These are phyloP conservation scores for Lepidocolaptes lacrymiger DNA, from an alignment of 2,797 vertebrate genomes.

Conservation along the genomic window DNA sequence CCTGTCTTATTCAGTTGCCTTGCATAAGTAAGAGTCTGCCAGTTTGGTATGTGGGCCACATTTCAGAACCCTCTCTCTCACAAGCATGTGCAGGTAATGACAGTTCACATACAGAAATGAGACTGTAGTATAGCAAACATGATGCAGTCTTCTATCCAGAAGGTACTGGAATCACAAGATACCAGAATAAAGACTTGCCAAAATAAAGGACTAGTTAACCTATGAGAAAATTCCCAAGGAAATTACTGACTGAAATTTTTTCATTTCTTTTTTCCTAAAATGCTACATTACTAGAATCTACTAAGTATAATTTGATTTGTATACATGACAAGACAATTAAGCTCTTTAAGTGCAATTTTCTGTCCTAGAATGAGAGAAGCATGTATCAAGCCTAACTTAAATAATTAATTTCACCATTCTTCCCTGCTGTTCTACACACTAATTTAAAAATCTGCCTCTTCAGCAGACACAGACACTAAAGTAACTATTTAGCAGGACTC, in stretches of 20 bases:
- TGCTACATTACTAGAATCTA: background rate
- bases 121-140: rapidly evolving
- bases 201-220: background rate
- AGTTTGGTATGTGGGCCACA: background rate
- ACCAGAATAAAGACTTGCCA: background rate
- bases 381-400: background rate
- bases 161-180: background rate
- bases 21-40: background rate
- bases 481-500: background rate
- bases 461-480: background rate
- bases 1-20: background rate
- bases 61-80: background rate
- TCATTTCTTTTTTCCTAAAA: background rate
- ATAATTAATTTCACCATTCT: constrained; percentile 16
- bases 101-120: background rate
- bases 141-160: background rate
- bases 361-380: background rate
- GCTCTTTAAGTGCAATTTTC: background rate
- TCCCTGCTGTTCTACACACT: background rate
- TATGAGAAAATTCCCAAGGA: background rate
- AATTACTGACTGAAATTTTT: background rate
- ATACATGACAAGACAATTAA: background rate
- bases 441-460: constrained; percentile 11
- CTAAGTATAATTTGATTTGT: background rate
- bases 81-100: background rate